Evolutionary conservation across 2,888 invertebrate genomes (phyloP).

Genomic region (Epinotia ramella): DNA sequence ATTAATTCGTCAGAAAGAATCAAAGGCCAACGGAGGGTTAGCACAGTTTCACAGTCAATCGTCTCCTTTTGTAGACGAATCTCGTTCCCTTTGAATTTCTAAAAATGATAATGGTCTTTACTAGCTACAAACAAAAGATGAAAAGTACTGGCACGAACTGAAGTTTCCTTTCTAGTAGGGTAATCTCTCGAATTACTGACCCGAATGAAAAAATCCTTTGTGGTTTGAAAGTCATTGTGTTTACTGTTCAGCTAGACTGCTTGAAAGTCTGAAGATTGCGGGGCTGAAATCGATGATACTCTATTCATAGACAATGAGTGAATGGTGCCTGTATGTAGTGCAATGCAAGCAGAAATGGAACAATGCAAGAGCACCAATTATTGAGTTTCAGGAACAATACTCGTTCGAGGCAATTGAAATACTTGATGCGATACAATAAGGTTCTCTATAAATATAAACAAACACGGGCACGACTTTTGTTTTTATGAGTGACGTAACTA

Average conservation of each 20-base stretch:
- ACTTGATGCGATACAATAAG: slow-evolving; percentile 41
- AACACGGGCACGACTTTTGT: slow-evolving; percentile 29
- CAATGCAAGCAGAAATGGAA: slow-evolving; percentile 23
- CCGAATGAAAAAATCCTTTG: slow-evolving; percentile 40
- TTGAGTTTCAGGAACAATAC: slow-evolving; percentile 41
- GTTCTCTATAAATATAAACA: slow-evolving; percentile 35
- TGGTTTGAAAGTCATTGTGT: slow-evolving; percentile 30
- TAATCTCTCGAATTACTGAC: slow-evolving; percentile 35
- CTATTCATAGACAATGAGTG: slow-evolving; percentile 21
- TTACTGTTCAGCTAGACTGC: slow-evolving; percentile 27
- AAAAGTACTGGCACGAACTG: slow-evolving; percentile 20
- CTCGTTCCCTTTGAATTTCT: slow-evolving; percentile 19
- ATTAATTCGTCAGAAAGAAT: slow-evolving; percentile 8
- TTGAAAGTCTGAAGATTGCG: slow-evolving; percentile 17
- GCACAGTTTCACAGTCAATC: slow-evolving; percentile 24
- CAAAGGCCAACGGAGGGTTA: slow-evolving; percentile 15
- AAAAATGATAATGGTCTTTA: slow-evolving; percentile 32
- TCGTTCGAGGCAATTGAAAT: slow-evolving; percentile 27
- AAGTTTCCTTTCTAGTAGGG: slow-evolving; percentile 33
- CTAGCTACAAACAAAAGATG: slow-evolving; percentile 39
- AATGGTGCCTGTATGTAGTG: slow-evolving; percentile 10
- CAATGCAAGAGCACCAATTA: slow-evolving; percentile 34
- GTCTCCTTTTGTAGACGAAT: slow-evolving; percentile 29
- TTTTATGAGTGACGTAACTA: slow-evolving; percentile 37
- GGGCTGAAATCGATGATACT: slow-evolving; percentile 4